phyloP scores from a whole-genome alignment of 2,888 invertebrate genomes.

The Lycaena phlaeas region DNA sequence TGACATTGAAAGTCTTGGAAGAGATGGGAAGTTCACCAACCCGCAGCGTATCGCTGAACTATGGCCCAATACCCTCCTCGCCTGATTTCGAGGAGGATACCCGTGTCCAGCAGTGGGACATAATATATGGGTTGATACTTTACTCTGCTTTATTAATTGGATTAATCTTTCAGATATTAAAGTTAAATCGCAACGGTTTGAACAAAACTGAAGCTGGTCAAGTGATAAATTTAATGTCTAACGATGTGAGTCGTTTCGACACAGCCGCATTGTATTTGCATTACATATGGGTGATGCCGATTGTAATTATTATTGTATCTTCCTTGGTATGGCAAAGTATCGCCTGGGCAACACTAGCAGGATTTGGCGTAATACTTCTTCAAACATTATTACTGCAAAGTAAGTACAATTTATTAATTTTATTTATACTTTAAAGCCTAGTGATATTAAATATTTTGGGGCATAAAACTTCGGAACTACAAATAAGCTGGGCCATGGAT shows the following conservation, averaged over 20 bases:
- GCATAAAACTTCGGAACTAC: no score
- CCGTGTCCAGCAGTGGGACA: no score
- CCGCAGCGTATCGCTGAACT: no score
- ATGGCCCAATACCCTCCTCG: no score
- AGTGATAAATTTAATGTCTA: slow-evolving; percentile 86
- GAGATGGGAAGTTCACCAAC: no score
- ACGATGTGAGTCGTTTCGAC: slow-evolving; percentile 88
- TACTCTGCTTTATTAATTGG: no score
- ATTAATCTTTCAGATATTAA: slow-evolving; percentile 50
- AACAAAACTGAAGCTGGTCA: slow-evolving; percentile 79
- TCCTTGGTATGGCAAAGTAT: slow-evolving; percentile 55
- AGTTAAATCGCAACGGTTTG: slow-evolving; percentile 69
- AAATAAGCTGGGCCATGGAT: no score
- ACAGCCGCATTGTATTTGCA: slow-evolving; percentile 78
- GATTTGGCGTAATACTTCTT: slow-evolving; percentile 56
- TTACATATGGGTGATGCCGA: slow-evolving; percentile 85
- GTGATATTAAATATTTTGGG: no score
- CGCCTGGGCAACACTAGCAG: slow-evolving; percentile 46
- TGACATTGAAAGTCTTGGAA: no score
- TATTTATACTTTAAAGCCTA: no score
- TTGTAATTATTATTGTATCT: slow-evolving; percentile 75
- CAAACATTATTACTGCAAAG: slow-evolving; percentile 74
- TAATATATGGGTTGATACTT: no score
- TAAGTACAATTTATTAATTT: slow-evolving; percentile 20
- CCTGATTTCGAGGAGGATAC: no score